Base-by-base conservation (phyloP, 2,797 vertebrate species). In the Sandelia bainsii region DNA sequence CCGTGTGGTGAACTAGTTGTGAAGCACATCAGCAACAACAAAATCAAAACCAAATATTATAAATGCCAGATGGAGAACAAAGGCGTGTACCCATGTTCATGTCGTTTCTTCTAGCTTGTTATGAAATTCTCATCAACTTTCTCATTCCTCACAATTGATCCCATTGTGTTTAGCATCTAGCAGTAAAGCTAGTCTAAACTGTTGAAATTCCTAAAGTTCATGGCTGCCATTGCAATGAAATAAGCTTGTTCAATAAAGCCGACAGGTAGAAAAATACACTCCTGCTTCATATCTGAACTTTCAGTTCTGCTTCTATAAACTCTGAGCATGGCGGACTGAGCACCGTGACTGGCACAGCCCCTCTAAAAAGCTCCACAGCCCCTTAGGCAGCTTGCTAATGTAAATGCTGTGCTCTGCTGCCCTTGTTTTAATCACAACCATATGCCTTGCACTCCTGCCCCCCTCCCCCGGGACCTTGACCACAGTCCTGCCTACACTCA, bases 341-440 rank as follows among this genome's bases (percentile, higher is more conserved):
- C 69, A 12, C 27, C 5, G 60, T 75, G 75, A 87, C 74, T 86
- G 83, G 84, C 82, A 81, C 73, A 42, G 70, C 32, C 56, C 56
- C 75, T 84, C 82, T 66, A 79, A 84, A n/a, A 79, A 85, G 75
- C 56, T 73, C 67, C 74, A 52, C 75, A 59, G 75, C 76, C 81
- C 87, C 80, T 77, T 50, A 83, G 89, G 82, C 89, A 61, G 76
- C 74, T 66, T 50, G 80, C 79, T 87, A 86, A 89, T 88, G 87
- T 88, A 90, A 90, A 89, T 66, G 64, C 72, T 63, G 86, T 56
- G 80, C 87, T 84, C 79, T 9, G 72, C 83, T 75, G 78, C 77
- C 82, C 79, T 76, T 69, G 75, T 84, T 85, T 83, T 91, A 93
- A 92, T 92, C 87, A 82, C 74, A 87, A 82, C 85, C 90, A 92